Percentiles rank a stretch among this genome's conserved stretches.
These are phyloP conservation scores for Caenorhabditis sp. DNA, from an alignment of 2,888 invertebrate species.

Conservation along the genomic window DNA sequence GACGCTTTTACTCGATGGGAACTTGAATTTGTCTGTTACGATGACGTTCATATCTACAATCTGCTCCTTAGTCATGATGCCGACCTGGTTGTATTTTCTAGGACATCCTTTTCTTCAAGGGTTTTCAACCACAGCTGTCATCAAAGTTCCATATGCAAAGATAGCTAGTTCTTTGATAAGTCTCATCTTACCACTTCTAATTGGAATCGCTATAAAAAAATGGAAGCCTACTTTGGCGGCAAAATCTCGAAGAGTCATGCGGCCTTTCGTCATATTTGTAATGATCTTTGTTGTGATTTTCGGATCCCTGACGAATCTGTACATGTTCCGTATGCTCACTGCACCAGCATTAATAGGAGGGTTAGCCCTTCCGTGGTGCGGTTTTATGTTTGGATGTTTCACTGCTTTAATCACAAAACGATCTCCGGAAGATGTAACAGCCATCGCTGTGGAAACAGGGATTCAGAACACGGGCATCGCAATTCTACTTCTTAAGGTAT, in stretches of 20 bases:
- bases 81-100: constrained; percentile 85
- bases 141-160: constrained; percentile 68
- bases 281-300: constrained; percentile 84
- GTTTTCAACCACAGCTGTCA: constrained; percentile 64
- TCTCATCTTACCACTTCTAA: constrained; percentile 84
- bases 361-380: constrained; percentile 84
- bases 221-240: constrained; percentile 83
- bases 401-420: constrained; percentile 81
- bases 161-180: constrained; percentile 83
- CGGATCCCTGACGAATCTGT: constrained; percentile 84
- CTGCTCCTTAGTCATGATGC: constrained; percentile 88
- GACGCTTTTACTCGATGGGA: constrained; percentile 93
- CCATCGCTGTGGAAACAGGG: constrained; percentile 84
- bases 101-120: constrained; percentile 83
- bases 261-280: constrained; percentile 84
- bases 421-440: constrained; percentile 79
- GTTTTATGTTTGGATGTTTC: constrained; percentile 84
- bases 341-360: constrained; percentile 83
- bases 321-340: constrained; percentile 84
- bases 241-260: constrained; percentile 80
- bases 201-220: constrained; percentile 84
- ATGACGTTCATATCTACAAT: constrained; percentile 95
- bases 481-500: constrained; percentile 83
- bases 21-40: constrained; percentile 93
- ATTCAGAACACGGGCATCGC: constrained; percentile 85